These are phyloP conservation scores for Mimas tiliae DNA, from an alignment of 2,888 invertebrate genomes.

Conservation along the genomic window DNA sequence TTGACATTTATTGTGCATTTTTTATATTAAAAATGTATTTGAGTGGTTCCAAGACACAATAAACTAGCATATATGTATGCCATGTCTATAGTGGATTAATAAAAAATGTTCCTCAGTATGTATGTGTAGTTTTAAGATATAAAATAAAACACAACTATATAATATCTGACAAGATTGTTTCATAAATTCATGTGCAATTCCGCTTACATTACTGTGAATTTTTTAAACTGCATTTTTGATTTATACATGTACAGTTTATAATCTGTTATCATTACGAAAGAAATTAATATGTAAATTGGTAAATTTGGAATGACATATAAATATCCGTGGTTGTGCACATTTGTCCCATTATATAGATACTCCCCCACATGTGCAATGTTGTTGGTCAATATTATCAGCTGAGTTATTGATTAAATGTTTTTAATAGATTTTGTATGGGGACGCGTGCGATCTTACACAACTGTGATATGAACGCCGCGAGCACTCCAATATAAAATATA, in stretches of 20 bases:
- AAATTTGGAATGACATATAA: background rate
- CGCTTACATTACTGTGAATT: background rate
- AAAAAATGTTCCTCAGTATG: conserved; percentile 22
- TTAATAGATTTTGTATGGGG: no score
- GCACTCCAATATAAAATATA: no score
- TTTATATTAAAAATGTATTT: conserved; percentile 20
- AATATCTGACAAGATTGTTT: background rate
- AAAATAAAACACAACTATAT: background rate
- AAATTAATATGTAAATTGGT: background rate
- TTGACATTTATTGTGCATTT: conserved; percentile 29
- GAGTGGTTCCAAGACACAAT: conserved; percentile 24
- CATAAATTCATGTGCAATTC: background rate
- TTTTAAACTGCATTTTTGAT: background rate
- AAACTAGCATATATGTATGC: conserved; percentile 5
- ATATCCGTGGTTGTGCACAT: background rate
- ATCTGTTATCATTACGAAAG: background rate
- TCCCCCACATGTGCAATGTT: no score
- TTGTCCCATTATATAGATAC: no score
- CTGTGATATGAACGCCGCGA: no score
- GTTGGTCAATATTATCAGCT: no score
- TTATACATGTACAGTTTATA: background rate
- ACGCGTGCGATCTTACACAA: no score
- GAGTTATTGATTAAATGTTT: no score
- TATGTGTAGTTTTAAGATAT: conserved; percentile 17
- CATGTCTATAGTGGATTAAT: conserved; percentile 15